Evolutionary conservation across 2,113 vertebrate species (phyloP).

Genomic region (Elgaria multicarinata): DNA sequence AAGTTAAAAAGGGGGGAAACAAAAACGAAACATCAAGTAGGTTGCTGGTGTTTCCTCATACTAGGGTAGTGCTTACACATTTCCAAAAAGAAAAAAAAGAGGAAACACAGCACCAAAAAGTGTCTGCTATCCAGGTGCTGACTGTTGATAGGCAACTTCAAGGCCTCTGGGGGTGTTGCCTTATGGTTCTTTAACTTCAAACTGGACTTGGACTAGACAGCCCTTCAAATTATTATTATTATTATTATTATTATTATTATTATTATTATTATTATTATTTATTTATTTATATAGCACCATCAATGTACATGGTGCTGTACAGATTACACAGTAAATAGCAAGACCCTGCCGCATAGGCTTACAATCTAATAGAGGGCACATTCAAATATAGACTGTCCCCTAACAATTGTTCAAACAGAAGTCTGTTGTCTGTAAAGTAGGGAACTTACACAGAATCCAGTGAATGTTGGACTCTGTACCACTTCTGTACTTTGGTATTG

Average conservation of each 20-base stretch:
- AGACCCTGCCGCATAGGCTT: too few species aligned
- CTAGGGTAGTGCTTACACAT: not conserved
- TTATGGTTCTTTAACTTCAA: not conserved
- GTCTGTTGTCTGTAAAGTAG: not conserved
- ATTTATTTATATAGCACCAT: too few species aligned
- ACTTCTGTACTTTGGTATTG: not conserved
- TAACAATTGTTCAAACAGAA: not conserved
- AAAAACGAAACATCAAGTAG: too few species aligned
- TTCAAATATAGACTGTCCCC: too few species aligned
- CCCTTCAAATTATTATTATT: too few species aligned
- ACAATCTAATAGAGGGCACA: not conserved
- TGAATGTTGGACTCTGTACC: not conserved
- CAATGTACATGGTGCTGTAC: too few species aligned
- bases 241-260: too few species aligned
- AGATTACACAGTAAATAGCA: too few species aligned
- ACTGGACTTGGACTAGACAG: not conserved
- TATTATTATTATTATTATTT: too few species aligned
- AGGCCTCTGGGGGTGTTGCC: too few species aligned
- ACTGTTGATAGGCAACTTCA: not conserved
- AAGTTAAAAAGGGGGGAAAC: not conserved
- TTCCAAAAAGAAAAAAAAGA: not conserved
- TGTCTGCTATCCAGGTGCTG: not conserved
- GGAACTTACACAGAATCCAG: not conserved
- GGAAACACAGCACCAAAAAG: not conserved
- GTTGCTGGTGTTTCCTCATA: not conserved